Percentiles rank a stretch among this genome's conserved stretches.
phyloP scores from a whole-genome alignment of 2,797 vertebrate species.

The Glyptemys insculpta region DNA sequence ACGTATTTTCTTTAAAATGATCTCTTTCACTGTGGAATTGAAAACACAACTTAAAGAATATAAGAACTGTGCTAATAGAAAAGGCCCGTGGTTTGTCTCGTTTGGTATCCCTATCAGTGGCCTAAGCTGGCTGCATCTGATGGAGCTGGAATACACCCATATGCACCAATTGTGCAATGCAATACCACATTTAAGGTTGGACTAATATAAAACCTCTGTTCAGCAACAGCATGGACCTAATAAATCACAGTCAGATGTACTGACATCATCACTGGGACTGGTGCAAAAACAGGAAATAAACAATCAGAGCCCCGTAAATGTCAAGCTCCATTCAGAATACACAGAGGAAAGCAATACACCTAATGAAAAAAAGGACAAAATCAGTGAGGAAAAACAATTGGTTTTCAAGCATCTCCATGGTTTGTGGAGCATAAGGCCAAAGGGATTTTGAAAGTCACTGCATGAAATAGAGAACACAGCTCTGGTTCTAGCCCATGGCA shows the following conservation, averaged over 20 bases:
- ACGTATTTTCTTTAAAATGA: neutral
- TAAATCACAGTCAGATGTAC: conserved; percentile 14
- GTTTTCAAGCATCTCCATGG: conserved; percentile 29
- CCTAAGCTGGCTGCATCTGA: neutral
- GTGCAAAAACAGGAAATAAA: conserved; percentile 50
- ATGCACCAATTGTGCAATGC: neutral
- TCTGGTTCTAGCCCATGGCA: neutral
- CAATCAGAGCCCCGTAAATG: conserved; percentile 25
- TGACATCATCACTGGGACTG: neutral
- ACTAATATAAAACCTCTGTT: conserved; percentile 11
- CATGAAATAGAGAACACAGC: neutral
- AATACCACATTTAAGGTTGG: neutral
- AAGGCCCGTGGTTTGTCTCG: neutral
- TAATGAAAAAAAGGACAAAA: conserved; percentile 17
- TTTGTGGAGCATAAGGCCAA: neutral
- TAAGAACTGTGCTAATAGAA: neutral
- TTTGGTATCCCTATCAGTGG: conserved; percentile 12
- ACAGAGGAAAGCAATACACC: conserved; percentile 25
- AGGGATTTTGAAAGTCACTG: conserved; percentile 19
- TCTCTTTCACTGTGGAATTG: neutral
- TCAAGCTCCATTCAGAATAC: conserved; percentile 18
- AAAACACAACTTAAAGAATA: neutral
- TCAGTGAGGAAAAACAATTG: neutral
- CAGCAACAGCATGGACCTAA: conserved; percentile 35
- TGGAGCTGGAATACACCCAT: neutral